phyloP scores from a whole-genome alignment of 2,797 vertebrate genomes.

The Peromyscus aztecus region DNA sequence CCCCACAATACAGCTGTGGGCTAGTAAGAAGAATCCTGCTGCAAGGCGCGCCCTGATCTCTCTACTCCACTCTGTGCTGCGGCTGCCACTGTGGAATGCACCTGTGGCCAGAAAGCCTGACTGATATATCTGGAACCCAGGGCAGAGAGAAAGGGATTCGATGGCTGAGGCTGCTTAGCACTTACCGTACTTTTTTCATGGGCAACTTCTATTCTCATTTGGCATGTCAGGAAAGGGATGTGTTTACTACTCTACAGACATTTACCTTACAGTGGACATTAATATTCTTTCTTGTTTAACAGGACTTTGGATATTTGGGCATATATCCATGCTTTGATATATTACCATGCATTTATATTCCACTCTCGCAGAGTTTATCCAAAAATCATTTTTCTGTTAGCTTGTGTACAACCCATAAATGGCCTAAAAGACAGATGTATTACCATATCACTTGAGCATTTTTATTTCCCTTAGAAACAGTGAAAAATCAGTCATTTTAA shows the following conservation, averaged over 20 bases:
- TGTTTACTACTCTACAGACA: not conserved
- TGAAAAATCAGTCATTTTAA: slow-evolving; percentile 15
- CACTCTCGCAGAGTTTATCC: not conserved
- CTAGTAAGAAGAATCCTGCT: not conserved
- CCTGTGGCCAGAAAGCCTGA: not conserved
- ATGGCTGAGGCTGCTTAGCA: not conserved
- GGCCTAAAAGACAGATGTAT: not conserved
- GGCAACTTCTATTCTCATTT: not conserved
- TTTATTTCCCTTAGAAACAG: slow-evolving; percentile 54
- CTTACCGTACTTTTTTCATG: not conserved
- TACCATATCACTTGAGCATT: not conserved
- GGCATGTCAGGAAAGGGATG: not conserved
- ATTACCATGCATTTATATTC: slow-evolving; percentile 20
- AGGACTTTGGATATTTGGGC: not conserved
- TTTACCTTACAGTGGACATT: not conserved
- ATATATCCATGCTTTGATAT: not conserved
- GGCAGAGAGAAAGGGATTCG: not conserved
- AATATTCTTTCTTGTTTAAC: slow-evolving; percentile 30
- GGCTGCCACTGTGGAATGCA: not conserved
- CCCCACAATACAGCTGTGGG: not conserved
- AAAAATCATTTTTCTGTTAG: slow-evolving; percentile 46
- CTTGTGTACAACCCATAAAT: not conserved
- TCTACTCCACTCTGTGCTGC: not conserved
- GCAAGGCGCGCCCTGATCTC: not conserved
- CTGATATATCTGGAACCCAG: not conserved